Conservation (phyloP, 2,797 vertebrate genomes). For the Acrossocheilus wenchowensis region DNA sequence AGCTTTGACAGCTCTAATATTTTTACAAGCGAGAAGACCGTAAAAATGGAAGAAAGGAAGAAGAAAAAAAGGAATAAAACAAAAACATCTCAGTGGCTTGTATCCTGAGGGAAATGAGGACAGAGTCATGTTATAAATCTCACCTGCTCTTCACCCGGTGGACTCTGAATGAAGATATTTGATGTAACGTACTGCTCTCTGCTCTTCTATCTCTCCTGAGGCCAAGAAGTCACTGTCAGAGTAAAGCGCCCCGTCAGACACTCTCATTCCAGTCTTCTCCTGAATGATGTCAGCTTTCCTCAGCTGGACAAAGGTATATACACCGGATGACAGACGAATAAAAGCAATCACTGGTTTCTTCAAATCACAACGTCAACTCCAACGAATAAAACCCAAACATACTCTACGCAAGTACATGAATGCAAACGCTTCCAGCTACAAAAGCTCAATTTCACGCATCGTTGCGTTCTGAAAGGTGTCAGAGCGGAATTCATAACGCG, state of each 20-base stretch:
- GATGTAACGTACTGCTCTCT: slow-evolving; percentile 24
- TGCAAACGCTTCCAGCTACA: slow-evolving; percentile 12
- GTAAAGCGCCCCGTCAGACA: slow-evolving; percentile 16
- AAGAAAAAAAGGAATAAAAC: background rate
- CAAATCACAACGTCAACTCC: background rate
- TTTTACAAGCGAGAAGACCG: background rate
- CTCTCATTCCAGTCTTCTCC: slow-evolving; percentile 30
- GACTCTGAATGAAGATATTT: slow-evolving; percentile 38
- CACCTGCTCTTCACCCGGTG: background rate
- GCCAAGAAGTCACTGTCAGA: slow-evolving; percentile 19
- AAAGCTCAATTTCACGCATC: slow-evolving; percentile 25
- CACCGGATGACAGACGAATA: slow-evolving; percentile 5
- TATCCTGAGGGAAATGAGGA: slow-evolving; percentile 14
- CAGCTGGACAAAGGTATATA: slow-evolving; percentile 24
- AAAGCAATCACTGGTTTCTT: slow-evolving; percentile 35
- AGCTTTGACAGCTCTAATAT: background rate
- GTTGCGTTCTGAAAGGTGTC: slow-evolving; percentile 5
- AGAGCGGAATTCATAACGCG: background rate
- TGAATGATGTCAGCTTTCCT: slow-evolving; percentile 34
- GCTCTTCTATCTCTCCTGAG: slow-evolving; percentile 36
- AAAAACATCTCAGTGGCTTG: slow-evolving; percentile 1
- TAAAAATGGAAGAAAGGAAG: background rate
- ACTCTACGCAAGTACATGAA: background rate
- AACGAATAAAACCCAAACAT: background rate
- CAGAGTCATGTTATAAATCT: slow-evolving; percentile 25